phyloP scores from a whole-genome alignment of 2,113 vertebrate genomes.

The Scartelaos histophorus region DNA sequence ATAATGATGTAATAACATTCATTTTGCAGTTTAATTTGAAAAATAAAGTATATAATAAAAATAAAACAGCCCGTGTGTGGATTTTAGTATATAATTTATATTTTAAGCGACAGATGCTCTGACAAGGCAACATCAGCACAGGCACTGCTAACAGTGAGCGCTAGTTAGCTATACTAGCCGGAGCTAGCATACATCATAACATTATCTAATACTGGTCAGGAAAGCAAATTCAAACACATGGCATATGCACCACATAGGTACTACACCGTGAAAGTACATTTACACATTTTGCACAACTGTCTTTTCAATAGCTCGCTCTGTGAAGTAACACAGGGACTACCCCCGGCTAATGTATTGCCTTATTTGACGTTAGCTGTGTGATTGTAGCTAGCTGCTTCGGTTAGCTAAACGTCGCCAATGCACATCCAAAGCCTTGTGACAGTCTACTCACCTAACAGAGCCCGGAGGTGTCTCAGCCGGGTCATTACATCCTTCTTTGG shows the following conservation, averaged over 20 bases:
- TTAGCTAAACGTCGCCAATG: slow-evolving; percentile 47
- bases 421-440: slow-evolving; percentile 52
- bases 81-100: neutral
- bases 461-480: slow-evolving; percentile 92
- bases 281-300: neutral
- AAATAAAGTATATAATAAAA: neutral
- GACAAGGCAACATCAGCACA: slow-evolving; percentile 36
- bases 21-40: neutral
- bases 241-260: neutral
- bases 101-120: slow-evolving; percentile 20
- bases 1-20: too few relatives aligned
- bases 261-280: neutral
- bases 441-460: slow-evolving; percentile 88
- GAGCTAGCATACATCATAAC: slow-evolving; percentile 44
- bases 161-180: slow-evolving; percentile 53
- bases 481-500: slow-evolving; percentile 95
- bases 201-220: neutral
- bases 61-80: neutral
- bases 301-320: slow-evolving; percentile 16
- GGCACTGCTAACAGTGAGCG: slow-evolving; percentile 54
- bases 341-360: slow-evolving; percentile 49
- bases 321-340: slow-evolving; percentile 19
- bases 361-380: slow-evolving; percentile 50
- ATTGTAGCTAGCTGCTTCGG: slow-evolving; percentile 47
- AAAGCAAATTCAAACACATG: neutral